Evolutionary conservation across 2,113 vertebrate species (phyloP).

Genomic region (Phainopepla nitens): DNA sequence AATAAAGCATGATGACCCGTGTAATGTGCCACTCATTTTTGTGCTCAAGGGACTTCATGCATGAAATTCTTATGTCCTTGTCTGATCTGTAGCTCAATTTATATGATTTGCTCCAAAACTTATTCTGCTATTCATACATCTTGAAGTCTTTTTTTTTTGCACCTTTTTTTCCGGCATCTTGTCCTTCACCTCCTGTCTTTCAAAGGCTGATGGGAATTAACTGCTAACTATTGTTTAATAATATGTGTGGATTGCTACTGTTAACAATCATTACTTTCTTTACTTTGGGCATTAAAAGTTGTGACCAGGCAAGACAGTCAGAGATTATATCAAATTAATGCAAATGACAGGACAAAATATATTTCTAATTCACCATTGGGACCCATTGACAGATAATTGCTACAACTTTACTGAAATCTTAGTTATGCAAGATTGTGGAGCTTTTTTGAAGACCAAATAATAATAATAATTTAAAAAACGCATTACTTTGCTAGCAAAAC

Average conservation of each 20-base stretch:
- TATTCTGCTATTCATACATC: neutral
- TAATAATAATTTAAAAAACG: too few species aligned
- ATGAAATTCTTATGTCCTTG: neutral
- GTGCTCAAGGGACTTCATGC: neutral
- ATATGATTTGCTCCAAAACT: neutral
- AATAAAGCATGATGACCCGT: neutral
- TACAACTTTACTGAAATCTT: neutral
- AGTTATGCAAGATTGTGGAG: neutral
- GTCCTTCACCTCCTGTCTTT: neutral
- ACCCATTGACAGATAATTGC: neutral
- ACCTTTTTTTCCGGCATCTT: neutral
- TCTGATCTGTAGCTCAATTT: neutral
- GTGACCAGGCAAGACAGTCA: neutral
- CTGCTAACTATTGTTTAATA: neutral
- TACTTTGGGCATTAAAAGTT: neutral
- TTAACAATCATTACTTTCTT: neutral
- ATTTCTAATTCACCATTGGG: neutral
- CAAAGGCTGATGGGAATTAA: neutral
- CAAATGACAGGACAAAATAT: neutral
- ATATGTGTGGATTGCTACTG: neutral
- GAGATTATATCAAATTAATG: neutral
- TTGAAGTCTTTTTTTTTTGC: neutral
- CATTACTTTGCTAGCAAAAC: neutral
- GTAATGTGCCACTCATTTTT: constrained; percentile 1
- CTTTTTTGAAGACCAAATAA: neutral